phyloP scores from a whole-genome alignment of 2,888 invertebrate species.

The Strigamia transsilvanica region DNA sequence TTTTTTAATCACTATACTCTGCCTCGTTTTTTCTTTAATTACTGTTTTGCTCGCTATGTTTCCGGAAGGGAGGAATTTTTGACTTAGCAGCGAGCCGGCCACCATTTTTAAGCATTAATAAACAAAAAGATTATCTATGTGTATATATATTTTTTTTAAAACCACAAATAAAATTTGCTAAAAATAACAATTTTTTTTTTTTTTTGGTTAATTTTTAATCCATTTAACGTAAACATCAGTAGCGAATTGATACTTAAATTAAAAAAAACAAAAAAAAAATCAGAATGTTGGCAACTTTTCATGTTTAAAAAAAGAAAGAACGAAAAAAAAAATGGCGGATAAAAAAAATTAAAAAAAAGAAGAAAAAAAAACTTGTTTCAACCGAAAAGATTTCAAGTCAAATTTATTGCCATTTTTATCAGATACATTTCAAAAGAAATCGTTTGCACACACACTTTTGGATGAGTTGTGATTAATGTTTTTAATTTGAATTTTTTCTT shows the following conservation, averaged over 20 bases:
- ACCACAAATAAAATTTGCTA: neutral
- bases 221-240: neutral
- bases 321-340: no score
- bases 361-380: conserved; percentile 13
- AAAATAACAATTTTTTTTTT: neutral
- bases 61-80: conserved; percentile 12
- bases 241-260: neutral
- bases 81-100: conserved; percentile 2
- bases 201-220: conserved; percentile 1
- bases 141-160: no score
- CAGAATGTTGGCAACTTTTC: no score
- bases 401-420: conserved; percentile 40
- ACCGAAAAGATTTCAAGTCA: conserved; percentile 31
- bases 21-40: conserved; percentile 4
- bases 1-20: conserved; percentile 11
- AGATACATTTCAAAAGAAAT: conserved; percentile 40
- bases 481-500: conserved; percentile 33
- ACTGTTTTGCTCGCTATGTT: conserved; percentile 12
- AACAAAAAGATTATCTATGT: neutral
- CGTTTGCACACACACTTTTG: conserved; percentile 27
- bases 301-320: no score
- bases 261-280: no score
- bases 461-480: conserved; percentile 43
- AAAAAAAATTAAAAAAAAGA: neutral
- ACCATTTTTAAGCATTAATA: conserved; percentile 11